These are phyloP conservation scores for Daubentonia madagascariensis DNA, from an alignment of 2,113 vertebrate species.

Conservation along the genomic window DNA sequence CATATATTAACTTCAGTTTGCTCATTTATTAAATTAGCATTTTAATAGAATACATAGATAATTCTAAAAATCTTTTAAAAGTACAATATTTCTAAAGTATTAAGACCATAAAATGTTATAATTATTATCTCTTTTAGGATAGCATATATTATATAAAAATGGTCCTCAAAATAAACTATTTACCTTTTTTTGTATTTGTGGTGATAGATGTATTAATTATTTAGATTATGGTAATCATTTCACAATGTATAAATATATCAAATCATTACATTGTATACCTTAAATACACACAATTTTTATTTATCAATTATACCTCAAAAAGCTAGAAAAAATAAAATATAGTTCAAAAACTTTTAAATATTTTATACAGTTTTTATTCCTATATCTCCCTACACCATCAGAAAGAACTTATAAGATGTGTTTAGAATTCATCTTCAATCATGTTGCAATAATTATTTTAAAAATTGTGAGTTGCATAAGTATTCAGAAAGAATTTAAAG, in stretches of 20 bases:
- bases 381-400: neutral
- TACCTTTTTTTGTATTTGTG: neutral
- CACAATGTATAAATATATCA: neutral
- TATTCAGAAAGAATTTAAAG: neutral
- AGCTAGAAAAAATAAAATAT: neutral
- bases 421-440: neutral
- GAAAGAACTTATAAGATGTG: neutral
- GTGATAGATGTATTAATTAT: neutral
- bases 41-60: neutral
- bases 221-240: neutral
- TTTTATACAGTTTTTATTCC: neutral
- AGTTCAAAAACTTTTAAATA: neutral
- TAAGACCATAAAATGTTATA: neutral
- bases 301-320: neutral
- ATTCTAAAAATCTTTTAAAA: neutral
- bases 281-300: neutral
- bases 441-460: neutral
- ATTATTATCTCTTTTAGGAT: neutral
- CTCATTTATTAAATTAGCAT: neutral
- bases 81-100: neutral
- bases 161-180: neutral
- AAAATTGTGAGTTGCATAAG: neutral
- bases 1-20: neutral
- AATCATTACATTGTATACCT: no score
- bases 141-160: neutral